Evolutionary conservation across 2,113 vertebrate species (phyloP).

Genomic region (Candoia aspera): DNA sequence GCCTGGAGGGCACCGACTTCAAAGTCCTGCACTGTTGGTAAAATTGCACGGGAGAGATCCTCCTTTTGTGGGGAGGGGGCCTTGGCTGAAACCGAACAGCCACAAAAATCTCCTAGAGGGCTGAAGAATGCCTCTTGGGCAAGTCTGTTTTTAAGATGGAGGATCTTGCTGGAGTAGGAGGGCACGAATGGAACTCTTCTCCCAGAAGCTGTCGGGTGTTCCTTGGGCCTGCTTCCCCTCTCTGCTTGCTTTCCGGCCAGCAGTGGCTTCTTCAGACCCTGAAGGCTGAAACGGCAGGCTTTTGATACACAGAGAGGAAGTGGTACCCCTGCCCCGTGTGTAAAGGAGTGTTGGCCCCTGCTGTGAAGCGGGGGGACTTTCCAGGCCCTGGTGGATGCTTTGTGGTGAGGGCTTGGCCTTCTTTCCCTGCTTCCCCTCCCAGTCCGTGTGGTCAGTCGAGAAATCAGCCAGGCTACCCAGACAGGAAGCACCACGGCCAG

Average conservation of each 20-base stretch:
- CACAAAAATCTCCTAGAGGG: neutral
- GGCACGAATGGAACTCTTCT: neutral
- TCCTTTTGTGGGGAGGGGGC: neutral
- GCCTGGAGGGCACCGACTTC: neutral
- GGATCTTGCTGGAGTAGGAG: neutral
- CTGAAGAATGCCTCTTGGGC: neutral
- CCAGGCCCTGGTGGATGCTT: neutral
- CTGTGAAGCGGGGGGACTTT: neutral
- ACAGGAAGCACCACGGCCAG: neutral
- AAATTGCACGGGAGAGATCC: neutral
- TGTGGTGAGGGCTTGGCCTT: neutral
- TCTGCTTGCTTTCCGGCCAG: conserved; percentile 23
- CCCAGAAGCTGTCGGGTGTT: neutral
- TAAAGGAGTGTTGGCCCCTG: neutral
- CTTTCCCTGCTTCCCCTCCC: neutral
- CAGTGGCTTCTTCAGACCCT: neutral
- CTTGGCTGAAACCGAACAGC: neutral
- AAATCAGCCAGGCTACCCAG: neutral
- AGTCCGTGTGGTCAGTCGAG: neutral
- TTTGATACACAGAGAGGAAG: neutral
- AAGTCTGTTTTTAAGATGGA: neutral
- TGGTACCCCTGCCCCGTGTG: rapidly evolving
- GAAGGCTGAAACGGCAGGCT: neutral
- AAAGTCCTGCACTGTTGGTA: neutral
- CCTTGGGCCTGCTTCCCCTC: conserved; percentile 21